Evolutionary conservation across 2,113 vertebrate genomes (phyloP).

Genomic region (Hippolais icterina): DNA sequence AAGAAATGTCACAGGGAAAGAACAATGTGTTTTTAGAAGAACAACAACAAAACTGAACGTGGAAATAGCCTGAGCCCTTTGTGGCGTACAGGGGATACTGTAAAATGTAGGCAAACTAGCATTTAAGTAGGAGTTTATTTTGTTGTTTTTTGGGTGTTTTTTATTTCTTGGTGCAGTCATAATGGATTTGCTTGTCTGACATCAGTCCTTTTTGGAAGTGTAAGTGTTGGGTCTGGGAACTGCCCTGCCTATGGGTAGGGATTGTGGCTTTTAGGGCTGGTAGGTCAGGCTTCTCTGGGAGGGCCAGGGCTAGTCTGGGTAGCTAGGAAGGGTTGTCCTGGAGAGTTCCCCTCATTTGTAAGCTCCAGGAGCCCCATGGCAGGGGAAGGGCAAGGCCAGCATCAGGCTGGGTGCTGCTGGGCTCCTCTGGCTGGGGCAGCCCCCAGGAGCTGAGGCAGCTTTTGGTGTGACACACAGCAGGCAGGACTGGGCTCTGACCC

Average conservation of each 20-base stretch:
- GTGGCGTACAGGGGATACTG: neutral
- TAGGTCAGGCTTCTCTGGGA: neutral
- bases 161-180: neutral
- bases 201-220: neutral
- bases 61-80: neutral
- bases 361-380: neutral
- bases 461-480: neutral
- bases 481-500: neutral
- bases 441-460: neutral
- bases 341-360: neutral
- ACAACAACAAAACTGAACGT: neutral
- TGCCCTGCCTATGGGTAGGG: rapidly evolving
- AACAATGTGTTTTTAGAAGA: neutral
- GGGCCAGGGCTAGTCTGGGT: neutral
- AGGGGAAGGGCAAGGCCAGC: neutral
- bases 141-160: too few species aligned
- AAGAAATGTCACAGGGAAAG: neutral
- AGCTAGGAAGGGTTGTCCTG: neutral
- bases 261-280: neutral
- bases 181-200: neutral
- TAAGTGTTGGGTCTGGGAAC: neutral
- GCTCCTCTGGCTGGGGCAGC: neutral
- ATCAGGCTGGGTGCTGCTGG: neutral
- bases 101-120: neutral
- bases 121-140: neutral